Base-by-base conservation (phyloP, 2,113 vertebrate genomes). In the Aix galericulata region DNA sequence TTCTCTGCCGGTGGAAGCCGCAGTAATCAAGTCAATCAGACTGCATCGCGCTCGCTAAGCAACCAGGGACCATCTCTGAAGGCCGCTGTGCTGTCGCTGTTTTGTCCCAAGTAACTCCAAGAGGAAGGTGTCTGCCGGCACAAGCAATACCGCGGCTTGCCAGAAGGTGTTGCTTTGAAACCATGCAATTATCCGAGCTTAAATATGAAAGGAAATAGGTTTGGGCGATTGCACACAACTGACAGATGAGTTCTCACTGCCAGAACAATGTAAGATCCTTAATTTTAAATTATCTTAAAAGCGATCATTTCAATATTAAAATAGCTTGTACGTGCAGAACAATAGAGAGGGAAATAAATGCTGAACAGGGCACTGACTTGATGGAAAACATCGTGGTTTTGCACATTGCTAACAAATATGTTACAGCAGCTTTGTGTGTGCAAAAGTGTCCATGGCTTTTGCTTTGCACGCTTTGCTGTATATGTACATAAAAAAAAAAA, bases 81-180 rank as follows among this genome's bases (percentile, higher is more conserved):
- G 7, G 15, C 40, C n/a, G 12, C 46, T 53, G 25, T 0, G 1
- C 50, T 83, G 4, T 4, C 6, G 26, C 10, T 32, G 3, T 13
- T 78, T 13, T 48, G 25, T 22, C 5, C 0, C 5, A 7, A 29
- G 12, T 2, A 52, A n/a, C 15, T 25, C 31, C n/a, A 8, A 46
- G 8, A n/a, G 29, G 32, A 36, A 72, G 26, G 13, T 27, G 1
- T 38, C 17, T 38, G 52, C 53, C 23, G 23, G 21, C 55, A 55
- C 53, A 20, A 82, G 94, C 94, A 95, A 44, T 96, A 83, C 96
- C 95, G 22, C 16, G 1, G 36, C n/a, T 74, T 86, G 86, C 96
- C 96, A 93, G 90, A 86, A 95, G 96, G 76, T 94, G 96, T n/a
- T 95, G 96, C 95, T 94, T 93, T 71, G 63, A 58, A 96, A 90